Evolutionary conservation across 2,113 vertebrate genomes (phyloP).

Genomic region (Desmodus rotundus): DNA sequence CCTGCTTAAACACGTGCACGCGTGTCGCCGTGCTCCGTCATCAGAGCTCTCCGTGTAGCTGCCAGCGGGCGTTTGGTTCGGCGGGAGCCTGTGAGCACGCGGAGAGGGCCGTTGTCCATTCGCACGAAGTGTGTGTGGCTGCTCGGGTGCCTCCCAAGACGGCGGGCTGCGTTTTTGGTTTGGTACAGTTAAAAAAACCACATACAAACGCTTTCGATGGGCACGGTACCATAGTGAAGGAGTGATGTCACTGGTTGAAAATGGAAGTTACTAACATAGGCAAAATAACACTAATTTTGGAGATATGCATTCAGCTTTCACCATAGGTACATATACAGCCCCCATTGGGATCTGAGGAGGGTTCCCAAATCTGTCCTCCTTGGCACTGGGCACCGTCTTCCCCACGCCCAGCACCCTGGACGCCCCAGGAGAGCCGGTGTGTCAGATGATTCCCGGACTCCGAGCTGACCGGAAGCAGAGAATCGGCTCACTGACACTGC

Average conservation of each 20-base stretch:
- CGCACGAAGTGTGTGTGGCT: too few species aligned
- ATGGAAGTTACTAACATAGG: background rate
- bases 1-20: background rate
- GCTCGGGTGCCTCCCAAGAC: background rate
- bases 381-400: fast-evolving
- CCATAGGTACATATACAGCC: background rate
- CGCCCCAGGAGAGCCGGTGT: background rate
- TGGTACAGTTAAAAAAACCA: background rate
- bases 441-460: too few species aligned
- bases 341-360: background rate
- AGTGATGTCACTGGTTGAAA: background rate
- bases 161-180: background rate
- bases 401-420: background rate
- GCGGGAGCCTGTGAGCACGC: background rate
- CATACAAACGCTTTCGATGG: background rate
- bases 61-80: background rate
- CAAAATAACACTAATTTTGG: background rate
- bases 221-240: background rate
- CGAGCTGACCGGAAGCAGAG: too few species aligned
- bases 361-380: background rate
- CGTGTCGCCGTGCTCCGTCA: too few species aligned
- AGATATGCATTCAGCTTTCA: too few species aligned
- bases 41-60: fast-evolving
- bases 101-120: background rate
- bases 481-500: too few species aligned